Evolutionary conservation across 2,797 vertebrate species (phyloP).

Genomic region (Lutjanus campechanus): DNA sequence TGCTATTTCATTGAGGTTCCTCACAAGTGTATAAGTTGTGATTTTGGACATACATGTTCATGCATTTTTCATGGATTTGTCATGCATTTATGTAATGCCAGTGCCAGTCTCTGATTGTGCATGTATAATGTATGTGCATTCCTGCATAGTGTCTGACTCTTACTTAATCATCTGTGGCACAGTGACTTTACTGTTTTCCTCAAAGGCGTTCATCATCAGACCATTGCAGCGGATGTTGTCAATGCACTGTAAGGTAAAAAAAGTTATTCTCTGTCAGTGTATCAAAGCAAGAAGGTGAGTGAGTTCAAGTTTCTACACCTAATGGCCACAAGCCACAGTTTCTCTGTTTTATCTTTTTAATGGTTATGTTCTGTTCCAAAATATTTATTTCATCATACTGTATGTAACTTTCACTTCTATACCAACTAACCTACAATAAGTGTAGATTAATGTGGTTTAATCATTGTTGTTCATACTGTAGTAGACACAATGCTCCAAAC

Average conservation of each 20-base stretch:
- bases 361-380: background rate
- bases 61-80: constrained; percentile 19
- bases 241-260: constrained; percentile 89
- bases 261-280: constrained; percentile 4
- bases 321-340: background rate
- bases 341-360: background rate
- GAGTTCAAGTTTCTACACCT: constrained; percentile 1
- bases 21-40: background rate
- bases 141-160: constrained; percentile 11
- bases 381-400: background rate
- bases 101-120: constrained; percentile 24
- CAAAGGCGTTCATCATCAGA: constrained; percentile 98
- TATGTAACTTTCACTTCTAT: background rate
- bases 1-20: too few species aligned
- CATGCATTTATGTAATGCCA: constrained; percentile 13
- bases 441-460: background rate
- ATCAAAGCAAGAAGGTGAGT: background rate
- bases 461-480: too few species aligned
- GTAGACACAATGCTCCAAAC: too few species aligned
- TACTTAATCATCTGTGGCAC: constrained; percentile 99
- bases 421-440: background rate
- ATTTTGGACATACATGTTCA: background rate
- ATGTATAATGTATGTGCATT: constrained; percentile 26
- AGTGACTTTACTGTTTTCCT: constrained; percentile 96
- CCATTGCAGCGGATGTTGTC: constrained; percentile 99